phyloP scores from a whole-genome alignment of 2,888 invertebrate genomes.

The Lasioglossum zephyrum region DNA sequence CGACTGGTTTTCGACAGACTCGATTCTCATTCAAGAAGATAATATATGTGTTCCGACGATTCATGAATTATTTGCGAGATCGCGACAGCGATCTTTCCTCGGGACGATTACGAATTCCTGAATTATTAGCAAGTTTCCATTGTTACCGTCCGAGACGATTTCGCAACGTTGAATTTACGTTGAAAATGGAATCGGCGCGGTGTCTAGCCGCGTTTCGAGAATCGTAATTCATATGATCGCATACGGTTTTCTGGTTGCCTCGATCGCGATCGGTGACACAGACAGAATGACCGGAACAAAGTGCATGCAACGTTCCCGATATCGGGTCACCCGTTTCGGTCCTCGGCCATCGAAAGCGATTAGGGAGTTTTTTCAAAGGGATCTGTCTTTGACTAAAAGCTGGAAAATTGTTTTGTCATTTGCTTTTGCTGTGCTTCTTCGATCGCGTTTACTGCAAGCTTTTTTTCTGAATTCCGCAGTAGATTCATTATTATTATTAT shows the following conservation, averaged over 20 bases:
- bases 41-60: slow-evolving; percentile 20
- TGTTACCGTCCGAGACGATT: background rate
- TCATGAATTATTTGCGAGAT: slow-evolving; percentile 39
- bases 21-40: slow-evolving; percentile 7
- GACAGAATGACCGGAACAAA: slow-evolving; percentile 5
- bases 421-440: background rate
- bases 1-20: background rate
- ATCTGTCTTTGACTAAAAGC: background rate
- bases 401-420: slow-evolving; percentile 8
- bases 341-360: background rate
- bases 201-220: slow-evolving; percentile 13
- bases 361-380: background rate
- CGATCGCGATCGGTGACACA: slow-evolving; percentile 21
- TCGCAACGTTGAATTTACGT: slow-evolving; percentile 24
- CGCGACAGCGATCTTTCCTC: slow-evolving; percentile 3
- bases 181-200: slow-evolving; percentile 27
- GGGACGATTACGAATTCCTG: slow-evolving; percentile 26
- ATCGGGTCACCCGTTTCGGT: slow-evolving; percentile 16
- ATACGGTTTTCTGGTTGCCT: slow-evolving; percentile 22
- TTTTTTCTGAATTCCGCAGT: background rate
- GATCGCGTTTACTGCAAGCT: background rate
- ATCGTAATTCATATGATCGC: slow-evolving; percentile 14
- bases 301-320: slow-evolving; percentile 21
- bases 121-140: slow-evolving; percentile 18
- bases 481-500: too few species aligned